Evolutionary conservation across 2,888 invertebrate genomes (phyloP).

Genomic region (Cheilosia grossa): DNA sequence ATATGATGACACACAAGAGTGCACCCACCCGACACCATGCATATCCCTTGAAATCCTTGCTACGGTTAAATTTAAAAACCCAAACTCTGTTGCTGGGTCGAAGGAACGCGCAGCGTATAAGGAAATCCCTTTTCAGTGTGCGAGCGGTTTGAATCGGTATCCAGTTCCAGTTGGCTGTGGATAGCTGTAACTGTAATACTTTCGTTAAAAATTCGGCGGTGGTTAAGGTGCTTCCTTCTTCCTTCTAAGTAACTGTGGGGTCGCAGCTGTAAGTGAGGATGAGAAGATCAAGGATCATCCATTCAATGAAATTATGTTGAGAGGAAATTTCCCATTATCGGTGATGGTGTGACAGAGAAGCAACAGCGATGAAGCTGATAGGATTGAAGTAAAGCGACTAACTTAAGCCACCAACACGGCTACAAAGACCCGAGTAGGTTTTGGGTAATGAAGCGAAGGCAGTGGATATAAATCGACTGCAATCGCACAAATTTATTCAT

Average conservation of each 20-base stretch:
- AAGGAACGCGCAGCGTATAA: not conserved
- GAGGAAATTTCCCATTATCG: not conserved
- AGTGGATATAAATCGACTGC: too few relatives aligned
- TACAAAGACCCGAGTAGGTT: too few relatives aligned
- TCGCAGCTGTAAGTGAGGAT: not conserved
- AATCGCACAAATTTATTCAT: too few relatives aligned
- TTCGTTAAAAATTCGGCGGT: slow-evolving; percentile 9
- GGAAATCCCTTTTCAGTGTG: not conserved
- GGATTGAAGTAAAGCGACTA: too few relatives aligned
- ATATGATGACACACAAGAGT: not conserved
- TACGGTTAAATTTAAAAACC: slow-evolving; percentile 18
- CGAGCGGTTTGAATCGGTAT: not conserved
- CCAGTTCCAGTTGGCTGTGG: not conserved
- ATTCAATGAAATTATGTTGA: not conserved
- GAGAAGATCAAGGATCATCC: not conserved
- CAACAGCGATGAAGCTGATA: too few relatives aligned
- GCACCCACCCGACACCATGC: slow-evolving; percentile 20
- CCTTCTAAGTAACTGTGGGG: not conserved
- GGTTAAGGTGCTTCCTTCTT: not conserved
- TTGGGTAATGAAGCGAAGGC: too few relatives aligned
- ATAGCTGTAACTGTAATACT: not conserved
- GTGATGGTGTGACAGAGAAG: too few relatives aligned
- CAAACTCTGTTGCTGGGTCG: not conserved
- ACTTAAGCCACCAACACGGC: too few relatives aligned
- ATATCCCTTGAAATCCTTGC: slow-evolving; percentile 27